Conservation (phyloP, 2,888 invertebrate species). For the Sycophila texana region DNA sequence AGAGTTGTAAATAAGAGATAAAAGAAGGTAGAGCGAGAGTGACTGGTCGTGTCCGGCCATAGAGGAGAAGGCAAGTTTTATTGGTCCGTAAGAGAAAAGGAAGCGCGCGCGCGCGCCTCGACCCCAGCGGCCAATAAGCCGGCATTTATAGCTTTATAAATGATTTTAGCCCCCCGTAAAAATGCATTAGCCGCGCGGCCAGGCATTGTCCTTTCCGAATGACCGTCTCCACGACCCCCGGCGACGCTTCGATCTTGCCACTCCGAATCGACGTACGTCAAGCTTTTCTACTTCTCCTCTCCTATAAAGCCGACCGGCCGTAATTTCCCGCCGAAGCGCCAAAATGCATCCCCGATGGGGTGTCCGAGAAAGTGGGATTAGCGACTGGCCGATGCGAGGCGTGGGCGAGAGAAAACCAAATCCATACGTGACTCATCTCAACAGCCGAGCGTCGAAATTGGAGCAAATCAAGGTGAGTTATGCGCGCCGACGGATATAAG, state of each 20-base stretch:
- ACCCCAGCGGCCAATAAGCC: conserved; percentile 68
- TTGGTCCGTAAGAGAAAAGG: conserved; percentile 65
- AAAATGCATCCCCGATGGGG: conserved; percentile 24
- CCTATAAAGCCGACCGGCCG: conserved; percentile 63
- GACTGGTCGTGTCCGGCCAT: conserved; percentile 72
- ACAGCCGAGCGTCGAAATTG: not conserved
- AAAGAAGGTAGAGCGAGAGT: conserved; percentile 64
- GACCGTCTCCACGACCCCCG: not conserved
- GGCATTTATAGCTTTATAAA: conserved; percentile 75
- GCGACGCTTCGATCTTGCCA: conserved; percentile 3
- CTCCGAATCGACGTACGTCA: conserved; percentile 22
- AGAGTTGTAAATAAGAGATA: conserved; percentile 73
- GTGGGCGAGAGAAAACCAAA: conserved; percentile 60
- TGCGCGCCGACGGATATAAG: conserved; percentile 6
- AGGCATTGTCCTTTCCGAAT: conserved; percentile 11
- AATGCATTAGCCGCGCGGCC: conserved; percentile 68
- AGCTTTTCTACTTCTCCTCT: conserved; percentile 28
- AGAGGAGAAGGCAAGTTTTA: conserved; percentile 72
- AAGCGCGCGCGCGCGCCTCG: not conserved
- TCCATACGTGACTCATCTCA: no score
- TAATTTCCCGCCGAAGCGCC: conserved; percentile 15
- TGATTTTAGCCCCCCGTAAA: conserved; percentile 74
- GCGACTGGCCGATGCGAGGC: conserved; percentile 15
- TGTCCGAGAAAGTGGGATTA: conserved; percentile 10
- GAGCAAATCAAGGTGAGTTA: conserved; percentile 26